Evolutionary conservation across 1,140 invertebrate genomes (phyloP).

Genomic region (Eueides isabella): DNA sequence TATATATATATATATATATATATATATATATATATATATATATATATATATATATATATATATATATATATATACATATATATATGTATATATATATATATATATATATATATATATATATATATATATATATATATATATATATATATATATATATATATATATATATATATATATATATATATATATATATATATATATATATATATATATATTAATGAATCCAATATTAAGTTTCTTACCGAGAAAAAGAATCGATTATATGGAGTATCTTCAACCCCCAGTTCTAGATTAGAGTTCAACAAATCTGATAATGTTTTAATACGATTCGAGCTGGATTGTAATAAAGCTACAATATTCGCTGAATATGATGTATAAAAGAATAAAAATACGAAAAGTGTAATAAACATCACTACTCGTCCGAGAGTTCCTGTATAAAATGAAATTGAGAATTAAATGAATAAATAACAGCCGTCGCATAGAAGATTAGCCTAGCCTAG

Average conservation of each 20-base stretch:
- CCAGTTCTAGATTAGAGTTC: slow-evolving; percentile 83
- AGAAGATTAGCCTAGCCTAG: too few relatives aligned
- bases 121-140: too few relatives aligned
- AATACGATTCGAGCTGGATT: slow-evolving; percentile 84
- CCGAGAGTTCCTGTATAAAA: slow-evolving; percentile 60
- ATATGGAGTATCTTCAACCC: slow-evolving; percentile 83
- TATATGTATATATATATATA: too few relatives aligned
- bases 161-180: too few relatives aligned
- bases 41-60: too few relatives aligned
- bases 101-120: too few relatives aligned
- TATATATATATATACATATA: too few relatives aligned
- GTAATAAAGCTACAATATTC: slow-evolving; percentile 85
- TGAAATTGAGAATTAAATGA: background rate
- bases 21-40: too few relatives aligned
- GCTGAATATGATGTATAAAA: slow-evolving; percentile 85
- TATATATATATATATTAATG: too few relatives aligned
- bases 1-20: background rate
- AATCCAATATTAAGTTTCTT: slow-evolving; percentile 39
- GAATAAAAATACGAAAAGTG: slow-evolving; percentile 77
- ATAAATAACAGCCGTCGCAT: too few relatives aligned
- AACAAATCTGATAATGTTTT: slow-evolving; percentile 82
- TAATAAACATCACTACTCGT: slow-evolving; percentile 77
- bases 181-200: too few relatives aligned
- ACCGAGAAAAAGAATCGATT: slow-evolving; percentile 85
- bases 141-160: too few relatives aligned